Evolutionary conservation across 2,113 vertebrate species (phyloP).

Genomic region (Pycnonotus jocosus): DNA sequence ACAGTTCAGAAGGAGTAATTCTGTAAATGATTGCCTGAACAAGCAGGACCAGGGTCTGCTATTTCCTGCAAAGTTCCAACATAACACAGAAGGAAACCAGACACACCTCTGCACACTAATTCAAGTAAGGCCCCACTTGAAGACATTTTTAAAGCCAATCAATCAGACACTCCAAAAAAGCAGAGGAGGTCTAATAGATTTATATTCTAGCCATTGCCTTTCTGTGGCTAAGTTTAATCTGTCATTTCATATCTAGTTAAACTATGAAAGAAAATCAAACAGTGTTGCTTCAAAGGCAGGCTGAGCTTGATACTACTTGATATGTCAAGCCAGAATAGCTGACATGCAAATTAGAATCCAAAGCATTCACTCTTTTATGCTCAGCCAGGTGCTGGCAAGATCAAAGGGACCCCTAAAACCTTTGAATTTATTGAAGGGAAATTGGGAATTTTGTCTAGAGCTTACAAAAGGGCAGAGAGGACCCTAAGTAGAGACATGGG

Average conservation of each 20-base stretch:
- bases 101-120: neutral
- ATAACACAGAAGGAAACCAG: neutral
- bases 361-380: neutral
- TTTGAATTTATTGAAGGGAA: neutral
- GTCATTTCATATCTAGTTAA: neutral
- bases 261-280: neutral
- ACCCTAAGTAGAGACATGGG: neutral
- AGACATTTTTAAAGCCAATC: neutral
- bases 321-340: neutral
- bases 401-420: constrained; percentile 4
- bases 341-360: constrained; percentile 14
- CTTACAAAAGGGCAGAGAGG: neutral
- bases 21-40: neutral
- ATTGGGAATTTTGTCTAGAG: neutral
- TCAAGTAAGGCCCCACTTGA: neutral
- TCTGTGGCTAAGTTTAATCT: neutral
- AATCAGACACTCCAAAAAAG: neutral
- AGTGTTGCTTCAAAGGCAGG: constrained; percentile 8
- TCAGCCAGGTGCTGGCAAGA: constrained; percentile 10
- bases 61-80: neutral
- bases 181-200: neutral
- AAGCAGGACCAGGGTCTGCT: neutral
- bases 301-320: neutral
- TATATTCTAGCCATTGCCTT: neutral
- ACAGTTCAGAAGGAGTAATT: neutral